Evolutionary conservation across 2,888 invertebrate genomes (phyloP).

Genomic region (Aleiodes leptofemur): DNA sequence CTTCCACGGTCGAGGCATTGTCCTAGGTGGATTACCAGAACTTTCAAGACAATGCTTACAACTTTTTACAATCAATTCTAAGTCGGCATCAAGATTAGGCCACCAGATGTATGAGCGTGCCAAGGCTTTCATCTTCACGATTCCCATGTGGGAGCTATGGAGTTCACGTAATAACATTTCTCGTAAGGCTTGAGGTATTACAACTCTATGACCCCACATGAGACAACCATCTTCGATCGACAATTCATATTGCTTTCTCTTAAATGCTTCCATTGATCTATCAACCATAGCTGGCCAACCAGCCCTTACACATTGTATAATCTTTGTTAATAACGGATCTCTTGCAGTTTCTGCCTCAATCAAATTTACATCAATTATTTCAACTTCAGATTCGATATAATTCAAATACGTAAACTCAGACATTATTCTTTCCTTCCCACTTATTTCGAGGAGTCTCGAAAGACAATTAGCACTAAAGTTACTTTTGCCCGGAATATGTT

Average conservation of each 20-base stretch:
- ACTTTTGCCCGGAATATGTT: slow-evolving; percentile 25
- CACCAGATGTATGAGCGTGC: slow-evolving; percentile 50
- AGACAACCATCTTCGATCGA: slow-evolving; percentile 38
- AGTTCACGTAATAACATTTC: slow-evolving; percentile 44
- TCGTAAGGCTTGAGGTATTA: slow-evolving; percentile 45
- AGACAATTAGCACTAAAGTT: slow-evolving; percentile 36
- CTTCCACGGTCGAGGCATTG: slow-evolving; percentile 22
- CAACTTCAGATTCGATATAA: slow-evolving; percentile 18
- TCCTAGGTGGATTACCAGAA: slow-evolving; percentile 29
- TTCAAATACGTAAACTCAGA: slow-evolving; percentile 21
- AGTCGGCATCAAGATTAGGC: slow-evolving; percentile 37
- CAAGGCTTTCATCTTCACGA: slow-evolving; percentile 45
- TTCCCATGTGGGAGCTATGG: slow-evolving; percentile 47
- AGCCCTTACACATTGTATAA: slow-evolving; percentile 29
- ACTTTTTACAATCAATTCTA: slow-evolving; percentile 49
- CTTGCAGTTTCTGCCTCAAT: slow-evolving; percentile 20
- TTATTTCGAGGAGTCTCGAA: slow-evolving; percentile 21
- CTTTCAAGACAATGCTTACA: slow-evolving; percentile 54
- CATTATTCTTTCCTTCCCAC: slow-evolving; percentile 11
- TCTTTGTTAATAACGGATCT: slow-evolving; percentile 33
- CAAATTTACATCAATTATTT: background rate
- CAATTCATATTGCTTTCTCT: slow-evolving; percentile 38
- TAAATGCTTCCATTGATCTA: slow-evolving; percentile 33
- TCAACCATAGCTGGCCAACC: slow-evolving; percentile 38
- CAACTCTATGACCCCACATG: slow-evolving; percentile 48